Percentiles rank a stretch among this genome's conserved stretches.
phyloP scores from a whole-genome alignment of 2,113 vertebrate species.

The Eolophus roseicapilla region DNA sequence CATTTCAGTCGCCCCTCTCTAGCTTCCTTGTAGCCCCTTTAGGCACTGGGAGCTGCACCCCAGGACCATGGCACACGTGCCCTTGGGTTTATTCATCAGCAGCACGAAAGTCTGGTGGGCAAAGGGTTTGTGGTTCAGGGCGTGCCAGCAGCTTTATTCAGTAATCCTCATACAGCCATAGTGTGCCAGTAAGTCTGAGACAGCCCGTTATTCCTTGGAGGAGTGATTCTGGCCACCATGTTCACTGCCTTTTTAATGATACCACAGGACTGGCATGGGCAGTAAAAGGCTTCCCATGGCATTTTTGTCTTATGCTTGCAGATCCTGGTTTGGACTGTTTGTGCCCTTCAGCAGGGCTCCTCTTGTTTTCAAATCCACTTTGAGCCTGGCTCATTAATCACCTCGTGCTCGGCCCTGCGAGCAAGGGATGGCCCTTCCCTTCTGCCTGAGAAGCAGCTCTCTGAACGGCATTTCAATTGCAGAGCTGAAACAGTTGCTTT shows the following conservation, averaged over 20 bases:
- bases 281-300: not conserved
- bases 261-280: not conserved
- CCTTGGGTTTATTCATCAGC: not conserved
- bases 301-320: not conserved
- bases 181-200: not conserved
- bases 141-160: not conserved
- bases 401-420: accelerated
- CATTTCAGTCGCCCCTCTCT: too few species aligned
- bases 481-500: not conserved
- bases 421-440: not conserved
- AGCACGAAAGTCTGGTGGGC: not conserved
- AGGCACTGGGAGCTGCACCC: not conserved
- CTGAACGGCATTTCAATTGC: not conserved
- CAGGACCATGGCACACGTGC: accelerated
- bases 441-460: not conserved
- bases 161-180: not conserved
- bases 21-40: not conserved
- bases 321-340: not conserved
- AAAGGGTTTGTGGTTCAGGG: not conserved
- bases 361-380: not conserved
- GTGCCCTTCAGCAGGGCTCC: not conserved
- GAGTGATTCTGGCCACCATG: not conserved
- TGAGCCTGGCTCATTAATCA: not conserved
- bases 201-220: accelerated
- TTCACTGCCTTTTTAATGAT: not conserved